These are phyloP conservation scores for Ctenodactylus gundi DNA, from an alignment of 2,113 vertebrate species.

Conservation along the genomic window DNA sequence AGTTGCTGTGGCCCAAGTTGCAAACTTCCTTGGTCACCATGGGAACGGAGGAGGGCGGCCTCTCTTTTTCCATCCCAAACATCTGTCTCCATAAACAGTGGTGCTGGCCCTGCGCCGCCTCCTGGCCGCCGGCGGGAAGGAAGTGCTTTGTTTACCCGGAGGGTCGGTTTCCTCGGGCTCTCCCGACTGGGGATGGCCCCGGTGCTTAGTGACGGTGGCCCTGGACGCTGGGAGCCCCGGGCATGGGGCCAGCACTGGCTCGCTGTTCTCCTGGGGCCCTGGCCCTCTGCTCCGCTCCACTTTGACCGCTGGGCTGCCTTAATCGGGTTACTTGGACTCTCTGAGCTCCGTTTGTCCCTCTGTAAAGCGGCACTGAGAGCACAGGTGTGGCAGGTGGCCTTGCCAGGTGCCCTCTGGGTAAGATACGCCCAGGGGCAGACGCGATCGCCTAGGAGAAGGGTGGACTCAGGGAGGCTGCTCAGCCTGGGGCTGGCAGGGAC, in stretches of 20 bases:
- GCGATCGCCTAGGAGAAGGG: not conserved
- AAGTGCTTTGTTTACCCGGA: slow-evolving; percentile 68
- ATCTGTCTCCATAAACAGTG: slow-evolving; percentile 58
- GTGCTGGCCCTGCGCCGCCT: not conserved
- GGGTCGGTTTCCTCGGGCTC: slow-evolving; percentile 57
- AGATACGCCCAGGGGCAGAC: not conserved
- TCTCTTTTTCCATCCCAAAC: slow-evolving; percentile 66
- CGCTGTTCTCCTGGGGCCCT: not conserved
- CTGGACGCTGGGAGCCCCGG: not conserved
- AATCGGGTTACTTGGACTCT: not conserved
- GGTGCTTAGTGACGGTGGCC: not conserved
- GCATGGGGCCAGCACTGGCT: not conserved
- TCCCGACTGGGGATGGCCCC: not conserved
- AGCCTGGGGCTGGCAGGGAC: not conserved
- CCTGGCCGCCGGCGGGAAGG: slow-evolving; percentile 16
- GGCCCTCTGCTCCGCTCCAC: not conserved
- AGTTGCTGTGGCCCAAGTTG: slow-evolving; percentile 54
- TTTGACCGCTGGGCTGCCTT: not conserved
- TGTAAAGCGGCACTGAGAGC: no score
- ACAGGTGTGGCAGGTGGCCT: no score
- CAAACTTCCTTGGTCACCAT: slow-evolving; percentile 80
- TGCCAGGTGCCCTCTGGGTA: not conserved
- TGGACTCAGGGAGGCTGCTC: not conserved
- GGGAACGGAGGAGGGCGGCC: slow-evolving; percentile 59
- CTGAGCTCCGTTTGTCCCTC: not conserved